Evolutionary conservation across 2,888 invertebrate species (phyloP).

Genomic region (Odontomyia ornata): DNA sequence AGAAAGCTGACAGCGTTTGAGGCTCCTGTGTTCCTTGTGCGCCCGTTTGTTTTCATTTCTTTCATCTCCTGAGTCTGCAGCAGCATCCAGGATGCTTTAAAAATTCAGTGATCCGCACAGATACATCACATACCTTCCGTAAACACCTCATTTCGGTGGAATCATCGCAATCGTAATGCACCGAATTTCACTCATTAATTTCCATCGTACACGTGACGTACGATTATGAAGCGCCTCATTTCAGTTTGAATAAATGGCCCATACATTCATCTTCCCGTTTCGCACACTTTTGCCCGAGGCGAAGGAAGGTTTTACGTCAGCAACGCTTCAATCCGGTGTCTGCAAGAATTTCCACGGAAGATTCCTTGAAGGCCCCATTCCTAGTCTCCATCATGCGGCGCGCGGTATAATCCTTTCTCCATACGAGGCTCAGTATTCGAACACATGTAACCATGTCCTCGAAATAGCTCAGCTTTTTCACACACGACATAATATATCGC

Average conservation of each 20-base stretch:
- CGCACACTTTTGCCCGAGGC: background rate
- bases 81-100: background rate
- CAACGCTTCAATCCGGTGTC: background rate
- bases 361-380: background rate
- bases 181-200: slow-evolving; percentile 27
- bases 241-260: slow-evolving; percentile 14
- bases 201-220: slow-evolving; percentile 20
- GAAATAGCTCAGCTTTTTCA: slow-evolving; percentile 21
- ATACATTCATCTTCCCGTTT: background rate
- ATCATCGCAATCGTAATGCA: slow-evolving; percentile 14
- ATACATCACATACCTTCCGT: background rate
- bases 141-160: background rate
- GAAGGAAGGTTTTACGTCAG: background rate
- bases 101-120: slow-evolving; percentile 1
- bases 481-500: slow-evolving; percentile 9
- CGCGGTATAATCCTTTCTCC: slow-evolving; percentile 6
- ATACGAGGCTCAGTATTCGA: background rate
- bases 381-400: too few relatives aligned
- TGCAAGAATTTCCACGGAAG: background rate
- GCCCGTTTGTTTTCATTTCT: background rate
- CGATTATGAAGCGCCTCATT: slow-evolving; percentile 35
- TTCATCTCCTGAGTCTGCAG: background rate
- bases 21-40: background rate
- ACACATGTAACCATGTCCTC: slow-evolving; percentile 36
- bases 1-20: too few relatives aligned